Evolutionary conservation across 2,113 vertebrate genomes (phyloP), one percentile per base, ranked within the genome.

Genomic region (Serinus canaria): DNA sequence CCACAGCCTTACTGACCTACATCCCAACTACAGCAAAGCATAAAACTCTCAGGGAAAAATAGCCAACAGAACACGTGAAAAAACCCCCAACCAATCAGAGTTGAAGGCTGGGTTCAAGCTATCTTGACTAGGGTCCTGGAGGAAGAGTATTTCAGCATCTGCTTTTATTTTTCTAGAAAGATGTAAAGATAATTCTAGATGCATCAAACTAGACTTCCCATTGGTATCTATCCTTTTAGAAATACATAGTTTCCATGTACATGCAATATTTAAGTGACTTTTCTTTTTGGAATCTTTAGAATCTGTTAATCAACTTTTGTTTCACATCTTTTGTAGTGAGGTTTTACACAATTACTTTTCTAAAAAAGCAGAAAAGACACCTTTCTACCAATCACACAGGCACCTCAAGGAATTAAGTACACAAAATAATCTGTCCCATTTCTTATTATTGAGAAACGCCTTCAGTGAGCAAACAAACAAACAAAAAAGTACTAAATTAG

Each of bases 71-170:
- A 19, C 11, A 37, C 1, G 2, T 33, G 24, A 25, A 53, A 83
- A 56, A 79, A 17, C 2, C 0, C 1, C 0, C 2, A 70, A 1
- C 6, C 3, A 41, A 19, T 4, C 17, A 39, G 10, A 87, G 35
- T 11, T 37, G 23, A 83, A 73, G 11, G 1, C 4, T 1, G 73
- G 14, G 7, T 73, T 89, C 17, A 35, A 60, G 15, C 15, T 5
- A 41, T 6, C 5, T 39, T 68, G 27, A 9, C 27, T 47, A 5
- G 25, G 4, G 27, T 46, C 13, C 5, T 69, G 17, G 15, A 60
- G 21, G 15, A 69, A 7, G 11, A 43, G 3, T 28, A 41, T 35
- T 84, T 73, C 35, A 91, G 24, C 22, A 59, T 50, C 28, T 62
- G 10, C 8, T 85, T 76, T 88, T 68, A 22, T 13, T 60, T 74